Base-by-base conservation (phyloP, 2,888 invertebrate species). In the Stictocephala bisonia region DNA sequence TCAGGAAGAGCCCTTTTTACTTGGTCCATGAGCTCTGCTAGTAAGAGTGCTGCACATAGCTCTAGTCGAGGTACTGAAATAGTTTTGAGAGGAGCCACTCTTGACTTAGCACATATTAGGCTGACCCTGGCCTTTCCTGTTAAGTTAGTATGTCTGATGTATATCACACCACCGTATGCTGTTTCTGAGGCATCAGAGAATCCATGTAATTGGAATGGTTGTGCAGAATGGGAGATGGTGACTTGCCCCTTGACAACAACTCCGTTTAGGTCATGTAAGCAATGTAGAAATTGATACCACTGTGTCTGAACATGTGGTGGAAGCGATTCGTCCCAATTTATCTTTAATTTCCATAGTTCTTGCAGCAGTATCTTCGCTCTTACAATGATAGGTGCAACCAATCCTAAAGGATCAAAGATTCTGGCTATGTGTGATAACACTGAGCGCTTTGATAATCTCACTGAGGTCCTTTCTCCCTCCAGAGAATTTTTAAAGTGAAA, bases 251-350 rank as follows among this genome's bases (percentile, higher is more conserved):
- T 22, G 24, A 68, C 26, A 3, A 13, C 24, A 2, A 68, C 29
- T 27, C 24, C 50, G 11, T 27, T 26, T 1, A 68, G 68, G 50
- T 9, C 13, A 3, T 24, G 2, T n/a, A 68, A 11, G 18, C 58
- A 58, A 2, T 15, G 27, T 18, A 31, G 50, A 1, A 31, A 22
- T n/a, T 41, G n/a, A 9, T 22, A 3, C 31, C 50, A 68, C 6
- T 68, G 22, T 27, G 27, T 68, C 22, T 22, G 15, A 1, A 64
- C 2, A 13, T 29, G 27, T 20, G 15, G n/a, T 6, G 66, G 44
- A 20, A 72, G 29, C 18, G 66, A 27, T 11, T 72, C 72, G 35
- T 72, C 72, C 72, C 72, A 72, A 27, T 67, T 51, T 44, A 50
- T 44, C 29, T 66, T 40, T 11, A 20, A 11, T 26, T 35, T 18